Base-by-base conservation (phyloP, 2,113 vertebrate genomes). In the Lepidothrix coronata region DNA sequence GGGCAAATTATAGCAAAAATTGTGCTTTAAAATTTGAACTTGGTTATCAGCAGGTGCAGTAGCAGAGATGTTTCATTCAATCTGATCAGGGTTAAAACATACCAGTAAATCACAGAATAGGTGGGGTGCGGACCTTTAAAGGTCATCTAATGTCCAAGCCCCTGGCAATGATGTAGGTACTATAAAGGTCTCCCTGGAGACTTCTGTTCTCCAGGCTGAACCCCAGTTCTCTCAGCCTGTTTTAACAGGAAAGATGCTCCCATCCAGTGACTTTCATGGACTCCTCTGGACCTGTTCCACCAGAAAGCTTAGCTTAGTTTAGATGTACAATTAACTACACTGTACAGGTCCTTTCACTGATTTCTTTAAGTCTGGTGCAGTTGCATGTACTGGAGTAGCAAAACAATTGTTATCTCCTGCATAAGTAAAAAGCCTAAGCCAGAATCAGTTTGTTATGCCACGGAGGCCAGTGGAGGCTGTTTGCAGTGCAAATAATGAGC, bases 381-480 rank as follows among this genome's bases (percentile, higher is more conserved):
- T 0, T 84, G 11, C 15, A 37, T 5, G 15, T 63, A 12, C 19
- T 65, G 13, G 33, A 66, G 28, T 13, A 66, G 4, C 2, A 2
- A 48, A 65, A 12, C 7, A 2, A 1, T 37, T 48, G 12, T 27
- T 58, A 22, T 10, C 4, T 8, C 5, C 16, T 9, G 4, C 11
- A 2, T 24, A 12, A 19, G 27, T 30, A 30, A 18, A 33, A 8
- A 59, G 11, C 1, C 2, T 4, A 41, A 63, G 2, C 6, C 30
- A 61, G 16, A 46, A 14, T 1, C 5, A 41, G 9, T 20, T 14
- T 35, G 27, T 14, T 11, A 4, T 2, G 13, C 14, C 2, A 1
- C 1, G 3, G 25, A 65, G 8, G 5, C 4, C 58, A 11, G 8
- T 2, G 0, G 37, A 83, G 0, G 28, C 16, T 31, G 8, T 15